These are phyloP conservation scores for Penaeus vannamei DNA, from an alignment of 1,140 invertebrate species.

Conservation along the genomic window DNA sequence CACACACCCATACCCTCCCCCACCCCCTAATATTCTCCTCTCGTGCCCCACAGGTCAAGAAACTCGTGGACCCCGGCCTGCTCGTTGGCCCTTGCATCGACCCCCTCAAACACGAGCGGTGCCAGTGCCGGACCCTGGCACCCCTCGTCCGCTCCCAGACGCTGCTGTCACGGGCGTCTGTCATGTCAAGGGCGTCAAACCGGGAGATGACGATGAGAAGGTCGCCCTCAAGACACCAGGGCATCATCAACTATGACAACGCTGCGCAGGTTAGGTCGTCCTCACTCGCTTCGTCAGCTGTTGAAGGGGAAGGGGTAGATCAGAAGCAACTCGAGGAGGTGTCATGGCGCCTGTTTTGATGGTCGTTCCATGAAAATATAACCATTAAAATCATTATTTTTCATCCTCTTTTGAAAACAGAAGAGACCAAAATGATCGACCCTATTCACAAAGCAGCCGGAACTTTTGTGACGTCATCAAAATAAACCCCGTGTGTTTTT, in stretches of 20 bases:
- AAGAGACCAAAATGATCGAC: too few relatives aligned
- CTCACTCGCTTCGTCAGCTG: not conserved
- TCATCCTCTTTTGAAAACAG: too few relatives aligned
- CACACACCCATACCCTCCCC: not conserved
- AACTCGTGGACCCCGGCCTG: conserved; percentile 34
- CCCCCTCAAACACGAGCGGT: conserved; percentile 59
- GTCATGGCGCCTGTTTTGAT: too few relatives aligned
- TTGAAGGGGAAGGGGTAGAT: too few relatives aligned
- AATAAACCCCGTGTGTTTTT: too few relatives aligned
- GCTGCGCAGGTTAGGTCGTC: conserved; percentile 26
- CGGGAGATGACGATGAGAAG: conserved; percentile 8
- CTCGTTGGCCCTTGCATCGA: conserved; percentile 44
- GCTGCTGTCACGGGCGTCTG: conserved; percentile 36
- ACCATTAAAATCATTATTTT: too few relatives aligned
- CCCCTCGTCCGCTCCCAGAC: conserved; percentile 46
- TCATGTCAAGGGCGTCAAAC: conserved; percentile 35
- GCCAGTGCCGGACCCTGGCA: conserved; percentile 54
- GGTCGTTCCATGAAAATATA: too few relatives aligned
- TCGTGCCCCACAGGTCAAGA: conserved; percentile 19
- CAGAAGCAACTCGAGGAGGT: too few relatives aligned
- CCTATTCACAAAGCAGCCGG: too few relatives aligned
- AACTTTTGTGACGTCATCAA: too few relatives aligned
- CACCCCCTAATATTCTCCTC: not conserved
- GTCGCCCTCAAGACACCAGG: conserved; percentile 36
- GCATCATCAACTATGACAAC: conserved; percentile 33